Conservation (phyloP, 2,888 invertebrate genomes). For the Seira sanloemensis region DNA sequence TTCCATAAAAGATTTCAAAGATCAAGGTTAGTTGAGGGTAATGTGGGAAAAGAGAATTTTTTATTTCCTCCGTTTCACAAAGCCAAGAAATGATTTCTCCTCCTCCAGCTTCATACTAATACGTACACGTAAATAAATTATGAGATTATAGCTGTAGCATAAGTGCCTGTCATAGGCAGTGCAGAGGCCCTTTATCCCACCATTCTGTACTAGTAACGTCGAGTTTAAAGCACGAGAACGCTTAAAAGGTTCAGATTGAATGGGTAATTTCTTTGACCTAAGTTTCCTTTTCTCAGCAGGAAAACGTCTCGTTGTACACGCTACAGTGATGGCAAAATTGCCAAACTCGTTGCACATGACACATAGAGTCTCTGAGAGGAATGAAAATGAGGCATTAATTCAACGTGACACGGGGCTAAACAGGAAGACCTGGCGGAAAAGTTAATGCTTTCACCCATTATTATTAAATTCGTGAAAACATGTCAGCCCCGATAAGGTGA, state of each 20-base stretch:
- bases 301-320: background rate
- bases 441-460: background rate
- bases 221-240: background rate
- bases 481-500: slow-evolving; percentile 26
- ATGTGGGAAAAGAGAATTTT: background rate
- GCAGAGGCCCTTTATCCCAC: background rate
- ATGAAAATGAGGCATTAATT: slow-evolving; percentile 33
- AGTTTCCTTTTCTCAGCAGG: background rate
- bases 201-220: no score
- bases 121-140: background rate
- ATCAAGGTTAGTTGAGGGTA: background rate
- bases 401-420: slow-evolving; percentile 5
- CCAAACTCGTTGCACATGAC: background rate
- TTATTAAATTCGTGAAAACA: slow-evolving; percentile 12
- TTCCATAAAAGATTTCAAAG: background rate
- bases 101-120: background rate
- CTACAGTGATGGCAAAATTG: background rate
- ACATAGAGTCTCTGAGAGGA: background rate
- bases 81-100: no score
- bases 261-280: background rate
- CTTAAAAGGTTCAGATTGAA: background rate
- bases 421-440: background rate
- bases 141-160: background rate
- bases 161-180: background rate
- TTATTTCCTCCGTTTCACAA: background rate